Evolutionary conservation across 2,113 vertebrate genomes (phyloP).

Genomic region (Cebidichthys violaceus): DNA sequence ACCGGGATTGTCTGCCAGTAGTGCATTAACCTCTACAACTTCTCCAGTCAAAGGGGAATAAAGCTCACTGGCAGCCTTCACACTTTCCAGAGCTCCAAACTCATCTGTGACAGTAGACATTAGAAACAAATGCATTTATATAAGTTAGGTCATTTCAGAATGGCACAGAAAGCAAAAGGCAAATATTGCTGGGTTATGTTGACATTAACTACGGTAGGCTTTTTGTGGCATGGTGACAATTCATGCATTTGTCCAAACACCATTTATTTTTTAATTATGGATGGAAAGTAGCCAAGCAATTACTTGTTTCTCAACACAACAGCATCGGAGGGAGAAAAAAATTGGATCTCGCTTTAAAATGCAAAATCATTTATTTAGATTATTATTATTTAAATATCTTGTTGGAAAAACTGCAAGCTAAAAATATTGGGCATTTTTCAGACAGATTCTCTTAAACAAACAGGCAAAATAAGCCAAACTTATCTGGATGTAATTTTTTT

Average conservation of each 20-base stretch:
- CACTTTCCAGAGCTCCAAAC: constrained; percentile 97
- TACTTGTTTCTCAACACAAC: neutral
- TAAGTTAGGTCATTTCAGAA: neutral
- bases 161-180: neutral
- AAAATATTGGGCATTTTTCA: too few relatives aligned
- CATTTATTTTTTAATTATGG: neutral
- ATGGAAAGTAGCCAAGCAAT: neutral
- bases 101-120: constrained; percentile 85
- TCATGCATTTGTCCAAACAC: neutral
- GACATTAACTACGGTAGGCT: neutral
- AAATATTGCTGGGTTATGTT: neutral
- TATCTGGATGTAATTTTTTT: too few relatives aligned
- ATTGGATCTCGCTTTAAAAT: neutral
- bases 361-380: neutral
- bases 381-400: neutral
- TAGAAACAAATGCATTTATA: neutral
- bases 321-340: too few relatives aligned
- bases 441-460: neutral
- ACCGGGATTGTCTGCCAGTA: constrained; percentile 92
- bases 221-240: neutral
- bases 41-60: constrained; percentile 96
- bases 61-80: constrained; percentile 98
- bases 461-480: neutral
- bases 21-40: constrained; percentile 91
- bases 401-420: neutral